Percentiles rank a stretch among this genome's conserved stretches.
These are phyloP conservation scores for Montipora capitata DNA, from an alignment of 92 coral and sea anemone genomes.

Conservation along the genomic window DNA sequence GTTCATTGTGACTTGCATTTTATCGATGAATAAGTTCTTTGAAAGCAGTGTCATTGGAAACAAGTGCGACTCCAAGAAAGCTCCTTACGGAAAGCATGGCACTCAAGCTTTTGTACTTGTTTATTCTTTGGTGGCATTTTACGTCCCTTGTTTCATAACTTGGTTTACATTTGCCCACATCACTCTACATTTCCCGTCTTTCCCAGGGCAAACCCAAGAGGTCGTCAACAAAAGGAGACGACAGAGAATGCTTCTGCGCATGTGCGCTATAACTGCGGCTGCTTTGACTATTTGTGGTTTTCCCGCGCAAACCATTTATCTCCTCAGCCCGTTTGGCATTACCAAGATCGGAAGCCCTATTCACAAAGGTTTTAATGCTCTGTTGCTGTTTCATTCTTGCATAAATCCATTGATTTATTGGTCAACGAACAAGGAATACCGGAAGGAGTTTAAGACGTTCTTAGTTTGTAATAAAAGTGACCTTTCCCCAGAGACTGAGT, in stretches of 20 bases:
- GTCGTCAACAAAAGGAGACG: constrained; percentile 36
- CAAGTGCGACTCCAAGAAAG: constrained; percentile 31
- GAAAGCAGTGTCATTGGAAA: constrained; percentile 29
- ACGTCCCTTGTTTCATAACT: constrained; percentile 42
- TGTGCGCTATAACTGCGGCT: constrained; percentile 79
- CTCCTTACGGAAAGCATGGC: constrained; percentile 46
- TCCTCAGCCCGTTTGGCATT: constrained; percentile 52
- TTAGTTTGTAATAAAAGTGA: constrained; percentile 7
- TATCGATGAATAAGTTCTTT: constrained; percentile 54
- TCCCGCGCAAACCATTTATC: constrained; percentile 74
- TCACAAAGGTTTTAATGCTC: constrained; percentile 50
- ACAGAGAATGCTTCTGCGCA: constrained; percentile 61
- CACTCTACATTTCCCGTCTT: constrained; percentile 19
- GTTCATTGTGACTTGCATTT: constrained; percentile 43
- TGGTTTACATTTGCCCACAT: constrained; percentile 52
- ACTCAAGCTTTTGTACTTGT: constrained; percentile 30
- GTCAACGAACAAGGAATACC: constrained; percentile 69
- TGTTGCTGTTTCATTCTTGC: constrained; percentile 55
- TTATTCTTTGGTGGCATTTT: constrained; percentile 30
- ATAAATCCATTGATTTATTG: constrained; percentile 80
- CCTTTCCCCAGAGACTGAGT: constrained; percentile 11
- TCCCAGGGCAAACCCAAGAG: constrained; percentile 21
- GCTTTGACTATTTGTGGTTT: constrained; percentile 77
- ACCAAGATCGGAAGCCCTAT: constrained; percentile 44
- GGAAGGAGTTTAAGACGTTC: constrained; percentile 47